phyloP scores from a whole-genome alignment of 2,888 invertebrate genomes.

The Acleris cristana region DNA sequence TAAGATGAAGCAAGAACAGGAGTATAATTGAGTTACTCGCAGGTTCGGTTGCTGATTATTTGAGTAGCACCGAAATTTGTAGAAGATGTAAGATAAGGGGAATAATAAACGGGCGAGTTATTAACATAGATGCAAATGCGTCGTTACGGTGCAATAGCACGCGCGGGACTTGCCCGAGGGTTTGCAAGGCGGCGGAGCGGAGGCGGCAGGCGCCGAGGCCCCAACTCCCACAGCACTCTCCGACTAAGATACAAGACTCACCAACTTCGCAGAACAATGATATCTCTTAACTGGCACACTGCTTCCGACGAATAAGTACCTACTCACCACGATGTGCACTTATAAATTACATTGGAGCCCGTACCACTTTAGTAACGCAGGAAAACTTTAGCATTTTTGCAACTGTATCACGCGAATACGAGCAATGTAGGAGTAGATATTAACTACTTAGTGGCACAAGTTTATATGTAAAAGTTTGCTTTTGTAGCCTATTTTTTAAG shows the following conservation, averaged over 20 bases:
- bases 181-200: constrained; percentile 41
- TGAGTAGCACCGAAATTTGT: constrained; percentile 35
- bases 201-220: constrained; percentile 23
- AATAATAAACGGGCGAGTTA: constrained; percentile 59
- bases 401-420: constrained; percentile 10
- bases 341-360: constrained; percentile 28
- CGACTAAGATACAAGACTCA: constrained; percentile 45
- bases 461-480: constrained; percentile 1
- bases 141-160: constrained; percentile 56
- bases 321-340: constrained; percentile 25
- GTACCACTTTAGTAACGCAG: constrained; percentile 18
- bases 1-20: constrained; percentile 4
- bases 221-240: constrained; percentile 45
- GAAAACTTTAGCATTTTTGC: constrained; percentile 28
- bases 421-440: not conserved
- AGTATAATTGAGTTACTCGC: constrained; percentile 39
- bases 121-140: constrained; percentile 66
- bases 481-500: not conserved
- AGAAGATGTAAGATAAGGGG: constrained; percentile 47
- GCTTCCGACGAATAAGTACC: constrained; percentile 28
- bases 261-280: constrained; percentile 50
- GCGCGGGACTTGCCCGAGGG: constrained; percentile 51
- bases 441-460: constrained; percentile 7
- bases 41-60: constrained; percentile 37
- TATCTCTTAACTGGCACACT: constrained; percentile 42